Evolutionary conservation across 2,888 invertebrate genomes (phyloP), one percentile per base, ranked within the genome.

Genomic region (Neelides folsomi): DNA sequence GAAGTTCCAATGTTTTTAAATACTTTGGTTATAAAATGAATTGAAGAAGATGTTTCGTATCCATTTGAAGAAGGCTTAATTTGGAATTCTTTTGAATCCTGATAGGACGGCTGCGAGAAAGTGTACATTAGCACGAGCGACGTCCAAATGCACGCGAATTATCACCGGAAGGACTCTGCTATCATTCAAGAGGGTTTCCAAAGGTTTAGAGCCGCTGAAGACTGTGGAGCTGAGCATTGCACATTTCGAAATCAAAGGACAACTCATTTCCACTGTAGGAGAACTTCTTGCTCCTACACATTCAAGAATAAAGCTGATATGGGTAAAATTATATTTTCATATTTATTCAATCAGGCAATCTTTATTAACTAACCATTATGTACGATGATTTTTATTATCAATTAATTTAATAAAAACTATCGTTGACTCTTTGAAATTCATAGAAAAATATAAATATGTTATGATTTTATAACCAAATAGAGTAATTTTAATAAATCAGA

Each of bases 251-350:
- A 90, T 1, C 94, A 93, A 71, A 76, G 92, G 65, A 97, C 94
- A 50, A 97, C 97, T 7, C 97, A 97, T 70, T 97, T 97, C 73
- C 97, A 97, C 70, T 97, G 97, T 72, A 76, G 92, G 58, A 76
- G 95, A 65, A 76, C 83, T 49, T 86, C 85, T 10, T 97, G 97
- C 72, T 83, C 84, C 63, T 94, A 85, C 68, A 95, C 94, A 0
- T 97, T 97, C 73, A 97, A 97, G 74, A 95, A 97, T 71, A 97
- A 97, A 71, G 93, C 94, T 66, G 97, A 97, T 73, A 97, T 97
- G 94, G 95, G 94, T 95, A 75, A 78, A 81, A 70, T 3, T 39
- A 15, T 39, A 39, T 15, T 39, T 39, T 8, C n/a, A 40, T 42
- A 42, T 42, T 42, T 42, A 18, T 27, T 27, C 27, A 27, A 27